Base-by-base conservation (phyloP, 2,888 invertebrate species). In the Lumbricus terrestris region DNA sequence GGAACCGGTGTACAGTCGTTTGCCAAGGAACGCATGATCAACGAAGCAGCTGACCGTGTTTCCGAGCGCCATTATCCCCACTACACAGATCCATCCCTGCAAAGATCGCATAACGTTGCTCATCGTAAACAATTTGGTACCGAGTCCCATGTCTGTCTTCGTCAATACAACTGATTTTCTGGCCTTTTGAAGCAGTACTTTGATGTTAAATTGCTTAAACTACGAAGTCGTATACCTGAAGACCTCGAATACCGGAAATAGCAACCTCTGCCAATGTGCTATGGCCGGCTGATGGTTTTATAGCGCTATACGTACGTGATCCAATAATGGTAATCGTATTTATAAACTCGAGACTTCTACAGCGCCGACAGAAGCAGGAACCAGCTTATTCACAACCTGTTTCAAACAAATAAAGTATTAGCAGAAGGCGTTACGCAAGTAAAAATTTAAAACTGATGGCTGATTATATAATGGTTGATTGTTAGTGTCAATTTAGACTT, bases 41-140 rank as follows among this genome's bases (percentile, higher is more conserved):
- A 92, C 89, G 91, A 93, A 94, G 90, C 93, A 94, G 40, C 93
- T 93, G 82, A 94, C 29, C 29, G 94, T 93, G 90, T 93, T 94
- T 90, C 94, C 94, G 85, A 94, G 90, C 5, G 93, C 93, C 92
- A 94, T 93, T 18, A 94, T 88, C 20, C 93, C 93, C 5, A 94
- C 93, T 90, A 94, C 91, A 88, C 93, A 93, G 54, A 94, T 92
- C 94, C 94, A 94, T 54, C 93, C 93, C 82, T 93, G 92, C 89
- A 94, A 91, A 91, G 91, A 92, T 35, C 92, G 90, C 83, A 92
- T 37, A 35, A 90, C 54, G 42, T 85, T 90, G 85, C 89, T 85
- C 47, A 90, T 91, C n/a, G 83, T 37, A 23, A 88, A 89, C 54
- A 91, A 35, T 69, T 69, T 88, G 83, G 18, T 35, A 69, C 47